phyloP scores from a whole-genome alignment of 2,888 invertebrate genomes.

The Ectobius pallidus region DNA sequence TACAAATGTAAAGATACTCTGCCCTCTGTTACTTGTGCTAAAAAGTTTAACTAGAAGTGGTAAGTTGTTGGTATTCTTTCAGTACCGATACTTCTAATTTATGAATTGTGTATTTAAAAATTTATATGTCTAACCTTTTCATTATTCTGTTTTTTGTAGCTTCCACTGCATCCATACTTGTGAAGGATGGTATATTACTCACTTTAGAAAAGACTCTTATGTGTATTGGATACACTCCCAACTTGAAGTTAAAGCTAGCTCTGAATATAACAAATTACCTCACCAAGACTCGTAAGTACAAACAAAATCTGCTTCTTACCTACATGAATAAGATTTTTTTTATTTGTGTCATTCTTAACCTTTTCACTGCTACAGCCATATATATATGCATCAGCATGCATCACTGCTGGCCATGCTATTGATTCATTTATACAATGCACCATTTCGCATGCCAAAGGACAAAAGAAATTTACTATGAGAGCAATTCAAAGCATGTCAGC shows the following conservation, averaged over 20 bases:
- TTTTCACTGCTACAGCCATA: too few species aligned
- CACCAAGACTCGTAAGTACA: constrained; percentile 67
- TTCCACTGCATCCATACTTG: constrained; percentile 56
- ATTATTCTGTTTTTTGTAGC: constrained; percentile 47
- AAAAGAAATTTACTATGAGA: too few species aligned
- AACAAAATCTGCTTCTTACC: not conserved
- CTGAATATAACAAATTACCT: constrained; percentile 71
- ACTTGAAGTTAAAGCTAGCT: constrained; percentile 66
- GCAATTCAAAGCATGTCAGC: too few species aligned
- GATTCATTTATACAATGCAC: not conserved
- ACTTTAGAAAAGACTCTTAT: constrained; percentile 67
- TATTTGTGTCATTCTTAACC: not conserved
- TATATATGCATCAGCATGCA: not conserved
- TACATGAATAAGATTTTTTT: not conserved
- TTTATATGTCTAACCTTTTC: not conserved
- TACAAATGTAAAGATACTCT: constrained; percentile 63
- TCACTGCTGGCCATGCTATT: not conserved
- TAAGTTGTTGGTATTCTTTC: constrained; percentile 53
- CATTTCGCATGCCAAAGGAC: not conserved
- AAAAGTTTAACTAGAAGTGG: constrained; percentile 66
- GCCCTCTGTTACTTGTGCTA: constrained; percentile 64
- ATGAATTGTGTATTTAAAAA: not conserved
- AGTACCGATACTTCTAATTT: not conserved
- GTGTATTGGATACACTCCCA: constrained; percentile 65
- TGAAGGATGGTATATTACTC: constrained; percentile 64